Conservation (phyloP, 92 coral and sea anemone genomes). For the Parazoanthus swiftii region DNA sequence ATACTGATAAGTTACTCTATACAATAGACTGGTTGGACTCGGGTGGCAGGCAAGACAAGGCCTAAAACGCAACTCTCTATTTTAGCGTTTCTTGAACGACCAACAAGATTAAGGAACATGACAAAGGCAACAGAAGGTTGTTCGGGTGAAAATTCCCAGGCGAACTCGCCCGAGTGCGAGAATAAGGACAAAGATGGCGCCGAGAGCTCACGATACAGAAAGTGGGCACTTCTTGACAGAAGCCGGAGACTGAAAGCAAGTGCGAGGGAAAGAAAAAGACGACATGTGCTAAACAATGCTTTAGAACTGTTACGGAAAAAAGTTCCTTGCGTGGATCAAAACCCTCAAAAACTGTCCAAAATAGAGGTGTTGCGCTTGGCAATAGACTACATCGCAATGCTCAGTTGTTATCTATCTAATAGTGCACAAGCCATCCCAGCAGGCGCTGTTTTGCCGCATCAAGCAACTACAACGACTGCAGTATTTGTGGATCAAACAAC, state of each 20-base stretch:
- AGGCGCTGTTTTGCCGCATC: conserved; percentile 46
- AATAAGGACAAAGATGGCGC: conserved; percentile 56
- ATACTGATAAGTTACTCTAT: conserved; percentile 58
- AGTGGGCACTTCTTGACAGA: conserved; percentile 93
- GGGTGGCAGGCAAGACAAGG: conserved; percentile 58
- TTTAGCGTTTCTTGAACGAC: conserved; percentile 17
- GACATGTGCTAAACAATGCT: conserved; percentile 96
- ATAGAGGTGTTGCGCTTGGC: conserved; percentile 92
- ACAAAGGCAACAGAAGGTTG: conserved; percentile 64
- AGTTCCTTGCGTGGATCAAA: conserved; percentile 96
- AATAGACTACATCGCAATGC: conserved; percentile 91
- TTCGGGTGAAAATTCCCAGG: conserved; percentile 48
- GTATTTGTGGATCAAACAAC: conserved; percentile 39
- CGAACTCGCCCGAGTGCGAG: conserved; percentile 56
- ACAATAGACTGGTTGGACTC: conserved; percentile 57
- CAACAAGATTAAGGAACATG: conserved; percentile 42
- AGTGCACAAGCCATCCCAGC: conserved; percentile 67
- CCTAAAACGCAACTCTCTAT: conserved; percentile 60
- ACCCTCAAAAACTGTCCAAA: conserved; percentile 96
- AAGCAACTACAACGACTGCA: conserved; percentile 36
- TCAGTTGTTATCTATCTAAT: conserved; percentile 80
- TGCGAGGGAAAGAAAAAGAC: conserved; percentile 88
- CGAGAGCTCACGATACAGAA: conserved; percentile 82
- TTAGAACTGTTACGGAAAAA: conserved; percentile 86
- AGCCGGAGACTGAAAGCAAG: conserved; percentile 94